These are phyloP conservation scores for Liodrosophila aerea DNA, from an alignment of 2,888 invertebrate species.

Conservation along the genomic window DNA sequence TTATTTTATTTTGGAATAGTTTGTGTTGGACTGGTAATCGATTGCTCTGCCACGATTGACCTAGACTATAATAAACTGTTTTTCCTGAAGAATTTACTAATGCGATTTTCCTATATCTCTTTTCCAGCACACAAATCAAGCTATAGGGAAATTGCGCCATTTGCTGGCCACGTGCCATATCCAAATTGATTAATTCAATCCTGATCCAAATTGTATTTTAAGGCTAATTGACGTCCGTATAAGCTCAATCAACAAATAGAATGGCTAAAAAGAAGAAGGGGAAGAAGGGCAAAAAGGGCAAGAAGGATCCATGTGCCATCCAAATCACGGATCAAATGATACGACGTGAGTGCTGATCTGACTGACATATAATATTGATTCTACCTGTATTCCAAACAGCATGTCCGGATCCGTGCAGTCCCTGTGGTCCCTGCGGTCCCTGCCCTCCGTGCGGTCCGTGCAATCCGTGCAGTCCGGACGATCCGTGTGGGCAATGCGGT, in stretches of 20 bases:
- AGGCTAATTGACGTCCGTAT: constrained; percentile 25
- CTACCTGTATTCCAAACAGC: too few relatives aligned
- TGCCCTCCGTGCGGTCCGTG: constrained; percentile 3
- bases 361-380: too few relatives aligned
- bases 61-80: constrained; percentile 1
- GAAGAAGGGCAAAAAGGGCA: constrained; percentile 39
- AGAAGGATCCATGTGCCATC: constrained; percentile 25
- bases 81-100: background rate
- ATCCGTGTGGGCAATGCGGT: constrained; percentile 26
- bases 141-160: constrained; percentile 77
- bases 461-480: background rate
- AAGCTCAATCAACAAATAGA: constrained; percentile 17
- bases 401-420: too few relatives aligned
- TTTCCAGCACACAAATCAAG: constrained; percentile 73
- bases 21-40: background rate
- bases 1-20: background rate
- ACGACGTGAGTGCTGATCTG: too few relatives aligned
- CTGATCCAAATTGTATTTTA: constrained; percentile 37
- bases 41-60: too few relatives aligned
- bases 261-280: constrained; percentile 47
- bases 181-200: constrained; percentile 55
- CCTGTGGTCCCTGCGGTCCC: too few relatives aligned
- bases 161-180: constrained; percentile 79
- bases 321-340: constrained; percentile 19
- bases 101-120: background rate